Evolutionary conservation across 2,797 vertebrate species (phyloP).

Genomic region (Steatocranus sp.): DNA sequence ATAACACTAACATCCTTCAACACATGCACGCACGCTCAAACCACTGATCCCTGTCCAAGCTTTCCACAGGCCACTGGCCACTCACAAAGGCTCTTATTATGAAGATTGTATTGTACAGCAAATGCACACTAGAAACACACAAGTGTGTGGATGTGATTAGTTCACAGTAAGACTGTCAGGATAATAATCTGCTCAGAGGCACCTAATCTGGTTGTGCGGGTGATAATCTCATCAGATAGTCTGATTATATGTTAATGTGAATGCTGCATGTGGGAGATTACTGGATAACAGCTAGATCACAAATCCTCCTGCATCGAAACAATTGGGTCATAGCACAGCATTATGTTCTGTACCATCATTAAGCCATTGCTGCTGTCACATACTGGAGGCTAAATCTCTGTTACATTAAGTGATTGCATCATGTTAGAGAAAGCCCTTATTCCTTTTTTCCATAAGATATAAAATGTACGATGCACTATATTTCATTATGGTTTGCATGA

Average conservation of each 20-base stretch:
- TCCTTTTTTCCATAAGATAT: not conserved
- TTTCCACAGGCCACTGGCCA: constrained; percentile 47
- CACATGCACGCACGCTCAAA: constrained; percentile 33
- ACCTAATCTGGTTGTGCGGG: constrained; percentile 54
- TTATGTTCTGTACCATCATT: constrained; percentile 23
- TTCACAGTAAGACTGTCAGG: constrained; percentile 23
- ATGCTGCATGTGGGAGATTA: constrained; percentile 46
- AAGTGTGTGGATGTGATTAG: constrained; percentile 15
- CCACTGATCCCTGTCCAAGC: constrained; percentile 47
- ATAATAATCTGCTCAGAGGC: constrained; percentile 49
- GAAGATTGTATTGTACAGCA: constrained; percentile 23
- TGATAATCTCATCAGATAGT: constrained; percentile 67
- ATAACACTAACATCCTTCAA: constrained; percentile 56
- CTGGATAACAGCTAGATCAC: constrained; percentile 48
- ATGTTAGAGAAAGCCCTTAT: not conserved
- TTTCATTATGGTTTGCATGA: not conserved
- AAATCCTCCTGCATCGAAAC: constrained; percentile 44
- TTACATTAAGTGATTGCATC: constrained; percentile 16
- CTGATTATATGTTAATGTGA: constrained; percentile 60
- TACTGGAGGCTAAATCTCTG: constrained; percentile 6
- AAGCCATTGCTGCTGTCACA: constrained; percentile 1
- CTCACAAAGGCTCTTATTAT: constrained; percentile 54
- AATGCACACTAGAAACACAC: constrained; percentile 10
- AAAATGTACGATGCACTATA: not conserved
- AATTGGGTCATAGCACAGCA: constrained; percentile 40